Percentiles rank a stretch among this genome's conserved stretches.
phyloP scores from a whole-genome alignment of 2,113 vertebrate genomes.

The Grammomys surdaster region DNA sequence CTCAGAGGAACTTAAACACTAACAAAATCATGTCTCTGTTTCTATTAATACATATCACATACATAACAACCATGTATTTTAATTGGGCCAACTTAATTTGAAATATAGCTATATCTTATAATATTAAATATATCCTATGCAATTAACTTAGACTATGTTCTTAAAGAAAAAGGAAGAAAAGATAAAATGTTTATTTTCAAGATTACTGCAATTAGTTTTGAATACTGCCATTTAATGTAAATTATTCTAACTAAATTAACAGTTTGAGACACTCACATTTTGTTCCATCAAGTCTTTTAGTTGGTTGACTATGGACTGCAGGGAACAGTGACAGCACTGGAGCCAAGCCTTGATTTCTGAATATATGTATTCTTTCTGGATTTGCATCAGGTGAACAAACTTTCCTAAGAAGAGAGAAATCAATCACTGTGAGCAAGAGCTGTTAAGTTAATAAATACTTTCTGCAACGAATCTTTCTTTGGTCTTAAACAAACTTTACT shows the following conservation, averaged over 20 bases:
- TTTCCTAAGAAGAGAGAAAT: conserved; percentile 37
- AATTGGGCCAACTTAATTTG: neutral
- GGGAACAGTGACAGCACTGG: neutral
- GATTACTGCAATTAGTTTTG: neutral
- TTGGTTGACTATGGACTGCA: neutral
- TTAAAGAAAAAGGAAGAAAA: conserved; percentile 8
- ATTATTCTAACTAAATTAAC: neutral
- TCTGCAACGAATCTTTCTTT: conserved; percentile 39
- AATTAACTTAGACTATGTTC: neutral
- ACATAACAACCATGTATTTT: neutral
- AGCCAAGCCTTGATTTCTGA: neutral
- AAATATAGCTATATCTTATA: neutral
- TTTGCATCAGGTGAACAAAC: conserved; percentile 31
- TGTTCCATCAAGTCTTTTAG: neutral
- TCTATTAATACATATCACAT: neutral
- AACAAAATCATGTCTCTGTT: conserved; percentile 4
- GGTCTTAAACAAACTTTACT: conserved; percentile 67
- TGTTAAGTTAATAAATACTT: conserved; percentile 51
- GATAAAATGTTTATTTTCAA: neutral
- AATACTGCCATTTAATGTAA: neutral
- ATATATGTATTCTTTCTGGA: neutral
- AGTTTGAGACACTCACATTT: neutral
- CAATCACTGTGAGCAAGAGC: neutral
- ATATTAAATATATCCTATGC: neutral
- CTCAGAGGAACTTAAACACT: neutral